Conservation (phyloP, 2,888 invertebrate species). For the Andrena marginata region DNA sequence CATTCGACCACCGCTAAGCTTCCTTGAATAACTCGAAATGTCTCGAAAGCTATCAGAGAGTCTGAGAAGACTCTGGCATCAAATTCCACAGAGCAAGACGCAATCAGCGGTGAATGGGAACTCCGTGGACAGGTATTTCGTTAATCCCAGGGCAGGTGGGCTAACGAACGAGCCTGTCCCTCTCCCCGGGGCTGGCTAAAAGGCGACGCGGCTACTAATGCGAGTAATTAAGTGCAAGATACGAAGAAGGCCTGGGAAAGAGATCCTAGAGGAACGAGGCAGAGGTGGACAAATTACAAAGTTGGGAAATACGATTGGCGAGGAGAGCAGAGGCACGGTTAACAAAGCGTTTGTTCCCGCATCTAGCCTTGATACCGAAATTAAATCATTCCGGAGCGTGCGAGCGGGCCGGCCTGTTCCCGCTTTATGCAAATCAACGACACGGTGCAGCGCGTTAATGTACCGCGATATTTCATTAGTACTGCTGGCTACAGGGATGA, state of each 20-base stretch:
- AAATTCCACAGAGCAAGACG: slow-evolving; percentile 1
- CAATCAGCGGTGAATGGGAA: slow-evolving; percentile 15
- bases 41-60: neutral
- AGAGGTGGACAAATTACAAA: slow-evolving; percentile 65
- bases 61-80: neutral
- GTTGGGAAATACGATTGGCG: slow-evolving; percentile 66
- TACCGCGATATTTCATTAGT: slow-evolving; percentile 72
- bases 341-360: slow-evolving; percentile 69
- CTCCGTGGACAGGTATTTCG: slow-evolving; percentile 22
- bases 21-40: neutral
- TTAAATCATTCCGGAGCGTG: slow-evolving; percentile 69
- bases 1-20: neutral
- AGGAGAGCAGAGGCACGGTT: slow-evolving; percentile 14
- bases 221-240: slow-evolving; percentile 65
- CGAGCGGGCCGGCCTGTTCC: slow-evolving; percentile 48
- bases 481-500: slow-evolving; percentile 9
- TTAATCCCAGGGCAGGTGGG: slow-evolving; percentile 23
- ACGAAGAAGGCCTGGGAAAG: slow-evolving; percentile 33
- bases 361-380: slow-evolving; percentile 70
- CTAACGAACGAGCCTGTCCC: slow-evolving; percentile 40
- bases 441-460: slow-evolving; percentile 57
- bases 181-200: slow-evolving; percentile 37
- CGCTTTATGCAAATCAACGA: slow-evolving; percentile 71
- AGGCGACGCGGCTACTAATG: slow-evolving; percentile 53
- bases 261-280: neutral